Evolutionary conservation across 2,888 invertebrate species (phyloP), one percentile per base, ranked within the genome.

Genomic region (Agrochola lota): DNA sequence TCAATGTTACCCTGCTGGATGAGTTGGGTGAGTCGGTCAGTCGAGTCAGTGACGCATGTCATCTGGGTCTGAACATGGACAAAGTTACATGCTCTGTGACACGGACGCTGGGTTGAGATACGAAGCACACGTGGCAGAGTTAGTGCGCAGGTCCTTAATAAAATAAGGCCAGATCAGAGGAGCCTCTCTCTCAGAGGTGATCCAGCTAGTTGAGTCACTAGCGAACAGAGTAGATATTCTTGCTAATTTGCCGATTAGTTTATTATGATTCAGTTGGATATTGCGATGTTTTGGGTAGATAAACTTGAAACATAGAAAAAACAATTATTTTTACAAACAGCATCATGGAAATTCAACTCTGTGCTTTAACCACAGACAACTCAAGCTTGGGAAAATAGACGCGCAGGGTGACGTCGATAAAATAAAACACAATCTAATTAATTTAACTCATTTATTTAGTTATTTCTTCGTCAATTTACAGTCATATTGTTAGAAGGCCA

Each of bases 361-460:
- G 8, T 46, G 23, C n/a, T 43, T 43, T 7, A n/a, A 23, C 15
- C 40, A 55, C 43, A 23, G 23, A 40, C 49, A 40, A 12, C 20
- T 52, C 11, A 9, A 20, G 40, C 35, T 49, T 71, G 6, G 12
- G 11, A n/a, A 70, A 8, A 9, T 7, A 15, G 72, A 26, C 11
- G 11, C 26, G 62, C 26, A 49, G 26, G 40, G 20, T n/a, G 17
- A 43, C 26, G 1, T 30, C 2, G 0, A 26, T 43, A 23, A 26
- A 74, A 71, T 62, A 67, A 77, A 74, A 77, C 26, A 1, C 57
- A 68, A 73, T 49, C 0, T 0, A 26, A 63, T 67, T 40, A 43
- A 57, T 74, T 75, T 69, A 86, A 71, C 63, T 80, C 69, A 85
- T 86, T 86, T 86, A 87, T 83, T 87, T 74, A 46, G 26, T 73